Conservation (phyloP, 1,140 invertebrate genomes). For the Popillia japonica region DNA sequence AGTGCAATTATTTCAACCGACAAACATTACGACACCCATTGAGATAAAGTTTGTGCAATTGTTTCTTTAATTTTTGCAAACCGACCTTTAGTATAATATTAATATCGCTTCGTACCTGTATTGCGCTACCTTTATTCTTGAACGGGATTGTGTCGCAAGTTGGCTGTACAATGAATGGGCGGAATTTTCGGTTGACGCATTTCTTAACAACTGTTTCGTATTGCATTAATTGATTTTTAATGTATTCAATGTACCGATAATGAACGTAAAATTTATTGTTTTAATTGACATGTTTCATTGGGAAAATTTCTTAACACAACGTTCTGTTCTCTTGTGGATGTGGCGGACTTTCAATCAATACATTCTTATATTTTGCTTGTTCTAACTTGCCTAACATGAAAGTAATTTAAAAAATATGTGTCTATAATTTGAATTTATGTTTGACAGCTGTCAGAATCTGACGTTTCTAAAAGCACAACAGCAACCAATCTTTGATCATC, state of each 20-base stretch:
- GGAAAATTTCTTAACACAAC: neutral
- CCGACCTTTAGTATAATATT: neutral
- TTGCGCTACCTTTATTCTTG: neutral
- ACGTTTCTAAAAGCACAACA: no score
- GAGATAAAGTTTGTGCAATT: slow-evolving; percentile 24
- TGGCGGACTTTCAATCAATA: no score
- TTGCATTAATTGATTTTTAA: neutral
- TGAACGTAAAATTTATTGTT: neutral
- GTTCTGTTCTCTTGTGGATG: no score
- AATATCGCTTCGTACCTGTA: neutral
- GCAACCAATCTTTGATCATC: no score
- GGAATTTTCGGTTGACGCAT: slow-evolving; percentile 15
- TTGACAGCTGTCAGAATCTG: no score
- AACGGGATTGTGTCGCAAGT: neutral
- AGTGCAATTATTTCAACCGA: neutral
- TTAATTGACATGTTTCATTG: neutral
- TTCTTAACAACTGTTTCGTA: neutral
- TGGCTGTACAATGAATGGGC: neutral
- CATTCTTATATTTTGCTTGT: no score
- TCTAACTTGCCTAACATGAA: no score
- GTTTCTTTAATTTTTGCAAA: slow-evolving; percentile 18
- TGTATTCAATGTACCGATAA: slow-evolving; percentile 1
- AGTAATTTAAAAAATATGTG: neutral
- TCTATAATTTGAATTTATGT: no score
- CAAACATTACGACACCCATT: slow-evolving; percentile 8